Conservation (phyloP, 2,797 vertebrate species). For the Rhinella marina region DNA sequence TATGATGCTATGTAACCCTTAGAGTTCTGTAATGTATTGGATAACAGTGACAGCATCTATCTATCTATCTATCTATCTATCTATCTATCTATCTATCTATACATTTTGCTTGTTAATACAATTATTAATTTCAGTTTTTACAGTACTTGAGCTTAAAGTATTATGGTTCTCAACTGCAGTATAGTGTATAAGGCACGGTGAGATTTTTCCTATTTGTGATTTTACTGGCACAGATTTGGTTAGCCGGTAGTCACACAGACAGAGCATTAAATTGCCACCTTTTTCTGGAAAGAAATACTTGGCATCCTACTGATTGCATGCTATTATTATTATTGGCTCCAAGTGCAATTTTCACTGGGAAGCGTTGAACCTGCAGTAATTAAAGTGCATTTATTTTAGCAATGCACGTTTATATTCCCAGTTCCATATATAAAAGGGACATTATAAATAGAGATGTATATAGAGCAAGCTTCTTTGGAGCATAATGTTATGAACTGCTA, state of each 20-base stretch:
- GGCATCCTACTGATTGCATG: constrained; percentile 34
- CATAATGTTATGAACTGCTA: constrained; percentile 20
- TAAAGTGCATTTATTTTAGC: constrained; percentile 47
- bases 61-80: background rate
- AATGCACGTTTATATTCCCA: constrained; percentile 36
- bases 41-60: too few species aligned
- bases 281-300: constrained; percentile 46
- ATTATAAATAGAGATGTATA: constrained; percentile 36
- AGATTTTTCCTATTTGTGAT: constrained; percentile 33
- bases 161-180: background rate
- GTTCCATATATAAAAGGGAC: constrained; percentile 10
- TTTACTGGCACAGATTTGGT: constrained; percentile 42
- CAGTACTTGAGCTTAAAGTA: background rate
- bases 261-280: constrained; percentile 52
- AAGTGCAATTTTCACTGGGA: constrained; percentile 44
- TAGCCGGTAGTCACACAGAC: constrained; percentile 46
- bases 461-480: constrained; percentile 9
- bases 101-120: background rate
- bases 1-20: too few species aligned
- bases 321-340: constrained; percentile 43
- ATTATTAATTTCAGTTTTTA: background rate
- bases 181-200: constrained; percentile 1
- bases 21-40: too few species aligned
- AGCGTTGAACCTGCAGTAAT: constrained; percentile 26
- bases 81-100: background rate